phyloP scores from a whole-genome alignment of 2,113 vertebrate genomes.

The Albula goreensis region DNA sequence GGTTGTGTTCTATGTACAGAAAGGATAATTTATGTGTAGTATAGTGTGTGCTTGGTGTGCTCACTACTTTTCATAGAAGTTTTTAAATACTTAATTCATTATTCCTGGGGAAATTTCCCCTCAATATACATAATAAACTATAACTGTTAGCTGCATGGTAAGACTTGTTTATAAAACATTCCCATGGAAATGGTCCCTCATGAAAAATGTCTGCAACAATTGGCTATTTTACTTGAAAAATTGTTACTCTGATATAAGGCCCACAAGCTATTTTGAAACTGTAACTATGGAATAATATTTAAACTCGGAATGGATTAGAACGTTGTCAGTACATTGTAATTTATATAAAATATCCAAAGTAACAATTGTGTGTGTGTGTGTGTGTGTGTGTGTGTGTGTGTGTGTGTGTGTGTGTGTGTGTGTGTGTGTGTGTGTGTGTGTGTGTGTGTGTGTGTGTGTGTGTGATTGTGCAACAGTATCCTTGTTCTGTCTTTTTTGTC shows the following conservation, averaged over 20 bases:
- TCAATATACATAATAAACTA: not conserved
- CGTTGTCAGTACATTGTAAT: too few species aligned
- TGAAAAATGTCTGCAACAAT: not conserved
- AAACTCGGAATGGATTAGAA: too few species aligned
- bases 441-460: not conserved
- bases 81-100: too few species aligned
- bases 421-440: too few species aligned
- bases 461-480: not conserved
- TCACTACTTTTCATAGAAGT: too few species aligned
- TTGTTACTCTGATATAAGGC: not conserved
- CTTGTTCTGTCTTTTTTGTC: constrained; percentile 14
- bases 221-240: not conserved
- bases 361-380: not conserved
- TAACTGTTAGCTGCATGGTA: not conserved
- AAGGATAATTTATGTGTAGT: too few species aligned
- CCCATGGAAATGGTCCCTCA: not conserved
- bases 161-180: not conserved
- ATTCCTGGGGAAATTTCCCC: not conserved
- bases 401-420: not conserved
- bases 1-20: too few species aligned
- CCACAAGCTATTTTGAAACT: not conserved
- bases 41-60: too few species aligned
- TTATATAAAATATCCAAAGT: too few species aligned
- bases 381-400: not conserved
- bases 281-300: not conserved